phyloP scores from a whole-genome alignment of 2,797 vertebrate genomes.

The Pantherophis alleghaniensis region DNA sequence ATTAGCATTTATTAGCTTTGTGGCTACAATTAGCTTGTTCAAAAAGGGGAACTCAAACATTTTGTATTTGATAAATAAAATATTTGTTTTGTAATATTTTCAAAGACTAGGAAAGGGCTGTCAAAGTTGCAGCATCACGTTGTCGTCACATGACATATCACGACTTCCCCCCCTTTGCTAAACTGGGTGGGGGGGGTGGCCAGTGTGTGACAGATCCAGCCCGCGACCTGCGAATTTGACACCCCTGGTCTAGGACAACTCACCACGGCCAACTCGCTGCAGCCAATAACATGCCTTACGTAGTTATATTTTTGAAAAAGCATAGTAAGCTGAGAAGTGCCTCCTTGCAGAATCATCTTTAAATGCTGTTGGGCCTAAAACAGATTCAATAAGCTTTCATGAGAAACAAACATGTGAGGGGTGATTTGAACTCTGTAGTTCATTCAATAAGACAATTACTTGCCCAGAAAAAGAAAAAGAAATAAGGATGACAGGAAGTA shows the following conservation, averaged over 20 bases:
- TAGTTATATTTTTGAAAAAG: not conserved
- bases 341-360: not conserved
- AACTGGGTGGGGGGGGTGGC: no score
- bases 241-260: not conserved
- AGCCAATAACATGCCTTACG: not conserved
- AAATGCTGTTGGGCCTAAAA: not conserved
- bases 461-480: not conserved
- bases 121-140: no score
- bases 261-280: not conserved
- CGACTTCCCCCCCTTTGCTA: no score
- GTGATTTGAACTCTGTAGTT: not conserved
- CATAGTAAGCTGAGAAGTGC: not conserved
- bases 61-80: not conserved
- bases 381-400: not conserved
- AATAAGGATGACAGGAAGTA: not conserved
- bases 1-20: no score
- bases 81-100: not conserved
- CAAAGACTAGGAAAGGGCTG: not conserved
- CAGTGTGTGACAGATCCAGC: no score
- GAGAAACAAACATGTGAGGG: not conserved
- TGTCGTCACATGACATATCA: no score
- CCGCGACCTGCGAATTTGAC: no score
- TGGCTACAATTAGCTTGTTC: no score
- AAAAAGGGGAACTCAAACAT: not conserved
- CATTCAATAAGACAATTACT: not conserved